Evolutionary conservation across 2,888 invertebrate genomes (phyloP), one percentile per base, ranked within the genome.

Genomic region (Sycophila texana): DNA sequence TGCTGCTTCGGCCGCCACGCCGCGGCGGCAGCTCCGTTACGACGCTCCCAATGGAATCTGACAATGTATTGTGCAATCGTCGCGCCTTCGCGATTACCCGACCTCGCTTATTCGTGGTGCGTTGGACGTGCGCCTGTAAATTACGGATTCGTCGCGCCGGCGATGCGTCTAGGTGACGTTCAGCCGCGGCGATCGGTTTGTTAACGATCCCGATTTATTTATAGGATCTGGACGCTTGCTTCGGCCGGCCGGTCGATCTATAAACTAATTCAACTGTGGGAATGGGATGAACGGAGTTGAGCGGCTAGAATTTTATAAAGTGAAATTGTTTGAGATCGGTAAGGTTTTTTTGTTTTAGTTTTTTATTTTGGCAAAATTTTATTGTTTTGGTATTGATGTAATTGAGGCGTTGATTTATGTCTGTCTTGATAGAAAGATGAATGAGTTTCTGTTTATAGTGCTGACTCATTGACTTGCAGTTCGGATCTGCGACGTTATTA

Each of bases 21-120:
- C 30, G 61, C 22, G 30, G 2, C 26, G 13, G 77, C 78, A 49
- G 76, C 74, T 77, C 79, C 79, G 4, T 61, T 72, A 76, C 51
- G 63, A 76, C 72, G 57, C 13, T 30, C 12, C 39, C n/a, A 82
- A 84, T 83, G 84, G 81, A 84, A 86, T 86, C 79, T 82, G 77
- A 83, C 79, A 82, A 84, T n/a, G n/a, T n/a, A n/a, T 87, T 85
- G 84, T 80, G 86, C 84, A 86, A 86, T 77, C 74, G 61, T 67
- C 4, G 26, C 12, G 67, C 18, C 57, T 66, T 20, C 16, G 18
- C 49, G 16, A 70, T 63, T 76, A 49, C 47, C 66, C 66, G 58
- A 55, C 60, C 67, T 58, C 49, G 51, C 49, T 26, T 55, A 67
- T 70, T 22, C 58, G 14, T 73, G 13, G n/a, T 58, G 66, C 73